Conservation (phyloP, 2,797 vertebrate species). For the Numenius phaeopus region DNA sequence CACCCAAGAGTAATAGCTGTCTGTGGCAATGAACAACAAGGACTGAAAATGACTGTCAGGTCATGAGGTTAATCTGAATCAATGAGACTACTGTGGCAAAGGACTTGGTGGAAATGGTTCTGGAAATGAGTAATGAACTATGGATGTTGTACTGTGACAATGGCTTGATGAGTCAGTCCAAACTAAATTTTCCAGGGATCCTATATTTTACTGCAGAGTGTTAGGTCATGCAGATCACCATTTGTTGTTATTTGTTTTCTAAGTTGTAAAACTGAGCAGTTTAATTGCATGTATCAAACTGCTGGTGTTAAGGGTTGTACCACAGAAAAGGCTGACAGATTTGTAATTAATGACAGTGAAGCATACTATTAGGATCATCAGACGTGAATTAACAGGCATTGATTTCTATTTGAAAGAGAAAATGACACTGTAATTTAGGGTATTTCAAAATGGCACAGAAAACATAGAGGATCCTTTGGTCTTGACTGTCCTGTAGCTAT, state of each 20-base stretch:
- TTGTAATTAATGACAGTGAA: constrained; percentile 52
- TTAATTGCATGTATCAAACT: constrained; percentile 25
- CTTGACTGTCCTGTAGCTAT: constrained; percentile 10
- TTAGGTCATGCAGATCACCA: neutral
- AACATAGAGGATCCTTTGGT: constrained; percentile 8
- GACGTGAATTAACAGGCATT: constrained; percentile 5
- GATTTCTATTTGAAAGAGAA: constrained; percentile 43
- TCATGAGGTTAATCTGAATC: neutral
- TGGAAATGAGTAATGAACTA: neutral
- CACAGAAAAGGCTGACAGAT: constrained; percentile 27
- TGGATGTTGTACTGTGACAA: neutral
- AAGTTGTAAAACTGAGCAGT: neutral
- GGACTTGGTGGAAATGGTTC: neutral
- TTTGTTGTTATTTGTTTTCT: constrained; percentile 40
- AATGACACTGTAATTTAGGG: constrained; percentile 38
- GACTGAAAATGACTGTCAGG: neutral
- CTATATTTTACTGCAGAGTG: neutral
- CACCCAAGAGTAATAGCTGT: neutral
- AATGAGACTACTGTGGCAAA: neutral
- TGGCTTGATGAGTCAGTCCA: constrained; percentile 12
- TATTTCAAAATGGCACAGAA: constrained; percentile 29
- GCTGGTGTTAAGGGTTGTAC: constrained; percentile 7
- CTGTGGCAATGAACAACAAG: neutral
- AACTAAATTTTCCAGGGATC: neutral
- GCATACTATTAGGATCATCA: constrained; percentile 39